Conservation (phyloP, 2,113 vertebrate genomes). For the Bubo blakistoni region DNA sequence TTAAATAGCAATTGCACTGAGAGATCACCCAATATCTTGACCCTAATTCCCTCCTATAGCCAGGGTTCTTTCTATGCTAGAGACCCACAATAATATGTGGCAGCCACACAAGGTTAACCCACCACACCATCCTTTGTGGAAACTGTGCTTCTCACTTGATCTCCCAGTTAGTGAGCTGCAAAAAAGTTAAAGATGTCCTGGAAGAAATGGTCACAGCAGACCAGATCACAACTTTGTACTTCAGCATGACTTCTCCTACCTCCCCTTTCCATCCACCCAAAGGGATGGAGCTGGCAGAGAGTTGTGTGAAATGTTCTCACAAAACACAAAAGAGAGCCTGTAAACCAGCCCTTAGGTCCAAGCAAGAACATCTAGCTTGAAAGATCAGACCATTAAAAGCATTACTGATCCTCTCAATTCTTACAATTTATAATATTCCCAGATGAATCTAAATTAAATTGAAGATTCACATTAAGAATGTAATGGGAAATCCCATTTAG, state of each 20-base stretch:
- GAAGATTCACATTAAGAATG: background rate
- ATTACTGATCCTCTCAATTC: background rate
- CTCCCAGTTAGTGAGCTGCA: background rate
- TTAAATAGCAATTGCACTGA: background rate
- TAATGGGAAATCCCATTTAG: background rate
- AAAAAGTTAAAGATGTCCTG: background rate
- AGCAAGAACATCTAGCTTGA: background rate
- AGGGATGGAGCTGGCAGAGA: background rate
- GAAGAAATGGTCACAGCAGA: background rate
- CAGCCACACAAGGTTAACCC: background rate
- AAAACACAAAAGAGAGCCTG: background rate
- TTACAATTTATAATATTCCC: background rate
- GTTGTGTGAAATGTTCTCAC: background rate
- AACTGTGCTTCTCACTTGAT: background rate
- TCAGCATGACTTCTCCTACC: background rate
- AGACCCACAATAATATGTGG: background rate
- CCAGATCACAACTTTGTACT: background rate
- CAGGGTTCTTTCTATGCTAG: background rate
- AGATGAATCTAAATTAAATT: constrained; percentile 1
- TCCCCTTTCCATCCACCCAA: background rate
- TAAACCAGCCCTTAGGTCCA: background rate
- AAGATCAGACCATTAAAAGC: background rate
- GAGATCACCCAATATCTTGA: background rate
- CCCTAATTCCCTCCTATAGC: background rate
- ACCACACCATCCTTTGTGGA: background rate